Base-by-base conservation (phyloP, 2,797 vertebrate species). In the Psittacula echo region DNA sequence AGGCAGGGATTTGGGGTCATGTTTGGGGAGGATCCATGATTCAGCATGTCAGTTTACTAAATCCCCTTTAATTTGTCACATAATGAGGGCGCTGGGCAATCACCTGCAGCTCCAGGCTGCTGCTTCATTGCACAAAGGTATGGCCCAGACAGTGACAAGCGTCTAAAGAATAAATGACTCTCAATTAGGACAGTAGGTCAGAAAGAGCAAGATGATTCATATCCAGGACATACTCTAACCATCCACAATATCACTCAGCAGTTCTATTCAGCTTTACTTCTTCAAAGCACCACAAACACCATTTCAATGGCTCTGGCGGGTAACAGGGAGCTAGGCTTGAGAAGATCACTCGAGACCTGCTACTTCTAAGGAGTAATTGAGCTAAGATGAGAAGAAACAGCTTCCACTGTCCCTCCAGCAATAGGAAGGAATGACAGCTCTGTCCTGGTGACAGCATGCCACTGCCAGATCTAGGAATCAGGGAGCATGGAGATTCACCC, bases 151-250 rank as follows among this genome's bases (percentile, higher is more conserved):
- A 41, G 65, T 32, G 74, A 92, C 2, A 12, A 87, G 82, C 53
- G 4, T 91, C 60, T 79, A 62, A 92, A 84, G 93, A 95, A 93
- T 84, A 97, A 95, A 89, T 72, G 75, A 75, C 70, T 94, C 87
- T 94, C 92, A 96, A 85, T 95, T 97, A 95, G 95, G 94, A 96
- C 89, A 96, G 91, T 95, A 94, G 95, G 96, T 97, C 96, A 97
- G 94, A 96, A 93, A 91, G 96, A 95, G 92, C 95, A 90, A 65
- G 85, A 84, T 96, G 91, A 95, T 94, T 97, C 96, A 97, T 50
- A 90, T 44, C 68, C 93, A 92, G 81, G 86, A 87, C 92, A 30
- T 79, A 72, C 48, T 90, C 68, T 87, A 92, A 61, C 61, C 75
- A 42, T 89, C 56, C 78, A 60, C 81, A 95, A 21, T 54, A 93